These are phyloP conservation scores for Coranthus polyacanthus DNA, from an alignment of 2,797 vertebrate species.

Conservation along the genomic window DNA sequence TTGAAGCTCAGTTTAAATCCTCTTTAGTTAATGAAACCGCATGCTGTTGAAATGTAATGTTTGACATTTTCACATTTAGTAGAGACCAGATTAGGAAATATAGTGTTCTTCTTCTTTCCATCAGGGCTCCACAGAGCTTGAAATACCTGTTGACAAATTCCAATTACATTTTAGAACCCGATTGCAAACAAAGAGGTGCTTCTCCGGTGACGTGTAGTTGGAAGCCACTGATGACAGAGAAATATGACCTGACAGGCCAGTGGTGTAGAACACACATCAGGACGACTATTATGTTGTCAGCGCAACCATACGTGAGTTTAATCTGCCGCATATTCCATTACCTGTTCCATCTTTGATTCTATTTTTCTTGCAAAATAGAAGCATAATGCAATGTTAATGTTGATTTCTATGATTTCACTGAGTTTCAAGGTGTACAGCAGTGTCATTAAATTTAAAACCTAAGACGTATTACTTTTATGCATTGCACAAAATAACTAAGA, in stretches of 20 bases:
- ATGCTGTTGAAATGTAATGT: background rate
- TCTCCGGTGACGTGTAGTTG: background rate
- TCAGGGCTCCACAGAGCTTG: background rate
- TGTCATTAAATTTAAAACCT: too few species aligned
- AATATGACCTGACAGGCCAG: conserved; percentile 21
- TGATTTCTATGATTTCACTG: too few species aligned
- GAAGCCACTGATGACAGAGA: conserved; percentile 7
- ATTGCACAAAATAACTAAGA: conserved; percentile 8
- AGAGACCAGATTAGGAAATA: background rate
- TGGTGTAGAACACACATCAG: background rate
- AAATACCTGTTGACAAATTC: background rate
- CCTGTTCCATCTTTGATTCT: conserved; percentile 22
- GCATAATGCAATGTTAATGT: conserved; percentile 4
- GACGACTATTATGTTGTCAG: conserved; percentile 13
- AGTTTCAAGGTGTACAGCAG: too few species aligned
- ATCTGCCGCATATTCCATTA: background rate
- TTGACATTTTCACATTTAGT: background rate
- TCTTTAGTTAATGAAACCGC: too few species aligned
- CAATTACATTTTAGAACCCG: background rate
- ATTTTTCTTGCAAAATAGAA: conserved; percentile 51
- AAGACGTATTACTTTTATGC: too few species aligned
- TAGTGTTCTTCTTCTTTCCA: background rate
- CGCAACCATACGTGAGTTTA: background rate
- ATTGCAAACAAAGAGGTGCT: background rate
- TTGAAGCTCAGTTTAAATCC: too few species aligned